Percentiles rank a stretch among this genome's conserved stretches.
phyloP scores from a whole-genome alignment of 2,113 vertebrate species.

The Corydoras sp. region DNA sequence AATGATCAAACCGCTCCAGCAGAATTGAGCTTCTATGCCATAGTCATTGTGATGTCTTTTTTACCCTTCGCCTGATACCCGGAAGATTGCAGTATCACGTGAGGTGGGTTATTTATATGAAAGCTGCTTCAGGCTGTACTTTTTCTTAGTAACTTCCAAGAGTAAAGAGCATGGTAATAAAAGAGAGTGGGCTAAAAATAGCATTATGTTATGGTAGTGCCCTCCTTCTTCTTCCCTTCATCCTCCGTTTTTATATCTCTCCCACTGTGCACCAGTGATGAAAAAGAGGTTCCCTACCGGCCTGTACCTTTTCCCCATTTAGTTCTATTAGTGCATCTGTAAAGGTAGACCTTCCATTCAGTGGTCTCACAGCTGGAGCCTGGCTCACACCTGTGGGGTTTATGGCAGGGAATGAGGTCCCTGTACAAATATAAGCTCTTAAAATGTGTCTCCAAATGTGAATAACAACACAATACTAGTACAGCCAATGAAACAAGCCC shows the following conservation, averaged over 20 bases:
- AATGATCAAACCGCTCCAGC: background rate
- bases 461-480: slow-evolving; percentile 10
- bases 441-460: slow-evolving; percentile 23
- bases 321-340: slow-evolving; percentile 23
- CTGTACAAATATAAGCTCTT: slow-evolving; percentile 21
- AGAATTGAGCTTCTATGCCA: background rate
- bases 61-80: slow-evolving; percentile 15
- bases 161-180: slow-evolving; percentile 36
- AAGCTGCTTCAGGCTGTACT: slow-evolving; percentile 24
- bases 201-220: slow-evolving; percentile 12
- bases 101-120: slow-evolving; percentile 28
- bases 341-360: slow-evolving; percentile 16
- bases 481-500: slow-evolving; percentile 30
- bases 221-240: background rate
- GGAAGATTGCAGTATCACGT: slow-evolving; percentile 1
- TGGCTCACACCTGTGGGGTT: slow-evolving; percentile 8
- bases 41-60: slow-evolving; percentile 16
- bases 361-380: background rate
- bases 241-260: slow-evolving; percentile 8
- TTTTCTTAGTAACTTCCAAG: slow-evolving; percentile 13
- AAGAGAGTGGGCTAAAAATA: slow-evolving; percentile 36
- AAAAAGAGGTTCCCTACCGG: slow-evolving; percentile 43
- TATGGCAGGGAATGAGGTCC: slow-evolving; percentile 17
- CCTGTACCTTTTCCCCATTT: slow-evolving; percentile 37
- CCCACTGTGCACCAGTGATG: slow-evolving; percentile 11